These are phyloP conservation scores for Botia kubotai DNA, from an alignment of 2,797 vertebrate genomes.

Conservation along the genomic window DNA sequence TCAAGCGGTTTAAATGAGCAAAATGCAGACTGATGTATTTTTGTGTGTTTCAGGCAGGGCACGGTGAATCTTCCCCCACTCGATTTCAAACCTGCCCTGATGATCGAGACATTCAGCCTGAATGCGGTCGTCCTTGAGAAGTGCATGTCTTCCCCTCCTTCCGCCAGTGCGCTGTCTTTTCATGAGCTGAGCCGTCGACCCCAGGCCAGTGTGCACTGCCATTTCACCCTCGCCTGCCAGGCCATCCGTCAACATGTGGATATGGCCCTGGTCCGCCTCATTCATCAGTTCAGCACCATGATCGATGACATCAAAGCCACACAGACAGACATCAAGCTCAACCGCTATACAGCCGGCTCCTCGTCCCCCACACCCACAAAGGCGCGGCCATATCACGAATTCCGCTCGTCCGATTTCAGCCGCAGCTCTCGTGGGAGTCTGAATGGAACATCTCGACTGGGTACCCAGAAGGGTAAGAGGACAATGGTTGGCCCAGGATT, in stretches of 20 bases:
- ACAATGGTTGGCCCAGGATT: constrained; percentile 63
- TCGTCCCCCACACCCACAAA: constrained; percentile 96
- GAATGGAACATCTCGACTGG: constrained; percentile 77
- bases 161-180: constrained; percentile 85
- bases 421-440: constrained; percentile 94
- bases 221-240: constrained; percentile 96
- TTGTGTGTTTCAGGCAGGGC: constrained; percentile 84
- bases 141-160: constrained; percentile 81
- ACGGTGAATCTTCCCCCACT: constrained; percentile 89
- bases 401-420: constrained; percentile 95
- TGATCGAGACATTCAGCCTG: constrained; percentile 96
- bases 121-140: constrained; percentile 97
- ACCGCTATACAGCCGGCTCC: constrained; percentile 95
- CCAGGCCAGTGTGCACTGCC: constrained; percentile 96
- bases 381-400: constrained; percentile 89
- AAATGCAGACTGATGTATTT: background rate
- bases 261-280: constrained; percentile 97
- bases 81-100: constrained; percentile 95
- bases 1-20: background rate
- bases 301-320: constrained; percentile 98
- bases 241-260: constrained; percentile 97
- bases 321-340: constrained; percentile 97
- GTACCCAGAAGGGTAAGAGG: constrained; percentile 76
- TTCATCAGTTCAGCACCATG: constrained; percentile 99
- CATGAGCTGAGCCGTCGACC: constrained; percentile 95